Base-by-base conservation (phyloP, 2,888 invertebrate species). In the Platycheirus albimanus region DNA sequence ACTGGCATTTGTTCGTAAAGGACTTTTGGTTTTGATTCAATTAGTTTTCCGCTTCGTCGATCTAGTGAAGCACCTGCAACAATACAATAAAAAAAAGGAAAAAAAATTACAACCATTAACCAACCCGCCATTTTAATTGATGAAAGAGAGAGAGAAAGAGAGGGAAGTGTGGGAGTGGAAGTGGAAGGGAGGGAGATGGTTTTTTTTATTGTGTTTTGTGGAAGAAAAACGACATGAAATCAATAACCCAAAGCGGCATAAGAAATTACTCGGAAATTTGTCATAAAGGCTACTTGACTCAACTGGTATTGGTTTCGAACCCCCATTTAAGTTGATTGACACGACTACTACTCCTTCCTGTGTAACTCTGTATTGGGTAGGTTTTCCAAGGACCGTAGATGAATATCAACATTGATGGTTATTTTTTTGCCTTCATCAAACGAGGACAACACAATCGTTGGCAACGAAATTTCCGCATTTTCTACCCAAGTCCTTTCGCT, bases 1-100 rank as follows among this genome's bases (percentile, higher is more conserved):
- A 99, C 96, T 0, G 99, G 98, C 96, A 99, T 96, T 89, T 96
- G 96, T 88, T 98, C 98, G 89, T 97, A 98, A 4, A 99, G 92
- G 4, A 96, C 95, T 92, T 99, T 99, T 3, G 98, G 94, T 90
- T 96, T 96, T 54, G 98, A 97, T 91, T 99, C 98, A 41, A 97
- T 95, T 54, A 99, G 93, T 91, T 97, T 97, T 20, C 97, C 96
- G 6, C 95, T 94, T 88, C 96, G 95, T 66, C 97, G 93, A 90
- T 99, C 98, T 88, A 98, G 92, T 0, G 96, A 96, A 1, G 97
- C 97, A 49, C 94, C 94, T 94, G 88, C 11, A 86, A 86, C 30
- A 74, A 51, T 15, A 66, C 38, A 20, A 30, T 15, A 54, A 30
- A 49, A 3, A 38, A 28, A 30, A 36, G 8, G 17, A 54, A 36